Percentiles rank a stretch among this genome's conserved stretches.
These are phyloP conservation scores for Limnodromus scolopaceus DNA, from an alignment of 2,797 vertebrate genomes.

Conservation along the genomic window DNA sequence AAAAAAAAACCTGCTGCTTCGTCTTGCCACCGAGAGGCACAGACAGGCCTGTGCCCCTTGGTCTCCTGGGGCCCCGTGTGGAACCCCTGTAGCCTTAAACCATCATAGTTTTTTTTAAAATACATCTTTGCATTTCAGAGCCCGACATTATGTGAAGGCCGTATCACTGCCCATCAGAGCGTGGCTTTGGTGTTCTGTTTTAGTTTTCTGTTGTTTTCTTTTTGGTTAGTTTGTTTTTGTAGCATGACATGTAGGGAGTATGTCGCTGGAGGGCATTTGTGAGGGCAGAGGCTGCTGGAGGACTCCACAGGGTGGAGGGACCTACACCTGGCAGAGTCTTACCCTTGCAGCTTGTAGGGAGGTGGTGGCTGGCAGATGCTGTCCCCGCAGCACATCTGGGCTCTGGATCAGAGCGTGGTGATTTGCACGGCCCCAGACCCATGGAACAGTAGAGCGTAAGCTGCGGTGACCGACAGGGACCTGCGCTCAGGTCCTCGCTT, in stretches of 20 bases:
- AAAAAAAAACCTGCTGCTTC: neutral
- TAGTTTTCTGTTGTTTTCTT: neutral
- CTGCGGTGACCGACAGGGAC: fast-evolving
- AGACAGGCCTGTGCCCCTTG: neutral
- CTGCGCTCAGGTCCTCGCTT: neutral
- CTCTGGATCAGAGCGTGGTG: neutral
- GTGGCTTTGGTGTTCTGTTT: neutral
- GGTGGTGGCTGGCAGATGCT: neutral
- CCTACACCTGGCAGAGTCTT: neutral
- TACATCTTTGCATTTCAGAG: neutral
- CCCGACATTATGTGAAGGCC: neutral
- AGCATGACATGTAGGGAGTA: neutral
- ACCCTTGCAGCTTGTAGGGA: neutral
- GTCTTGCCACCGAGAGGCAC: neutral
- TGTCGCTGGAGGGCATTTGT: neutral
- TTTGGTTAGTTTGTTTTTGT: neutral
- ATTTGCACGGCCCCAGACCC: neutral
- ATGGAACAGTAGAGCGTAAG: fast-evolving
- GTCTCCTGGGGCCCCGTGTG: neutral
- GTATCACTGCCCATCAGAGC: neutral
- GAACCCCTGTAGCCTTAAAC: neutral
- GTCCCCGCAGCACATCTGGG: neutral
- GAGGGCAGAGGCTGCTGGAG: neutral
- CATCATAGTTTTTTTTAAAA: neutral
- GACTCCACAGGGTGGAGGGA: neutral